Conservation (phyloP, 37 sponge, comb jelly and placozoan genomes). For the Corticium candelabrum region DNA sequence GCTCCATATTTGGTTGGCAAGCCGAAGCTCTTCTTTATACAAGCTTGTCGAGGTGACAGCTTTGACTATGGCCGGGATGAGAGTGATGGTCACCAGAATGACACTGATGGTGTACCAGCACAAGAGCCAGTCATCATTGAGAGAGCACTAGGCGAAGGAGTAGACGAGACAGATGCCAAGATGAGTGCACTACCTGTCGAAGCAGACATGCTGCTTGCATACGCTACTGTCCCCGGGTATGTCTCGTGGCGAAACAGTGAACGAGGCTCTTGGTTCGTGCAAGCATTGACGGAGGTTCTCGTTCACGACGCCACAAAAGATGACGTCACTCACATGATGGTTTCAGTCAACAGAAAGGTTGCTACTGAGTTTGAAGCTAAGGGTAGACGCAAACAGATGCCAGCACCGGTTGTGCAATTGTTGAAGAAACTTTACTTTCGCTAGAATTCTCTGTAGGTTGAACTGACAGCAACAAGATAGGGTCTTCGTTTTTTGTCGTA, state of each 20-base stretch:
- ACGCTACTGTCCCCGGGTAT: slow-evolving; percentile 79
- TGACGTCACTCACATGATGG: slow-evolving; percentile 53
- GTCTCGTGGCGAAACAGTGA: slow-evolving; percentile 76
- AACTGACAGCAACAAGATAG: too few species aligned
- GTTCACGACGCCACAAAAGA: slow-evolving; percentile 23
- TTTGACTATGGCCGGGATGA: slow-evolving; percentile 33
- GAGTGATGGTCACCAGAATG: not conserved
- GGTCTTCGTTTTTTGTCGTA: not conserved
- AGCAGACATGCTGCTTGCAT: slow-evolving; percentile 67
- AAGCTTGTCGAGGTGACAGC: slow-evolving; percentile 75
- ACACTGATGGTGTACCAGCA: not conserved
- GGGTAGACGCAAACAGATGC: slow-evolving; percentile 24
- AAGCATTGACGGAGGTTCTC: slow-evolving; percentile 59
- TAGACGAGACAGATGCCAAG: not conserved
- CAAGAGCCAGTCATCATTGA: not conserved
- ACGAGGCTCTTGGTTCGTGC: slow-evolving; percentile 76
- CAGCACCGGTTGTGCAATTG: slow-evolving; percentile 1
- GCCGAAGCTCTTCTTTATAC: slow-evolving; percentile 81
- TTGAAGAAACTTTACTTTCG: slow-evolving; percentile 11
- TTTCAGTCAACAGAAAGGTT: slow-evolving; percentile 56
- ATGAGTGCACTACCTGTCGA: slow-evolving; percentile 51
- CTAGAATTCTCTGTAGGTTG: not conserved
- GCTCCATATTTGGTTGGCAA: slow-evolving; percentile 59
- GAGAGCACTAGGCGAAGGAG: not conserved
- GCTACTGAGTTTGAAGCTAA: slow-evolving; percentile 57